Evolutionary conservation across 1,140 invertebrate species (phyloP).

Genomic region (Lepidurus couesii): DNA sequence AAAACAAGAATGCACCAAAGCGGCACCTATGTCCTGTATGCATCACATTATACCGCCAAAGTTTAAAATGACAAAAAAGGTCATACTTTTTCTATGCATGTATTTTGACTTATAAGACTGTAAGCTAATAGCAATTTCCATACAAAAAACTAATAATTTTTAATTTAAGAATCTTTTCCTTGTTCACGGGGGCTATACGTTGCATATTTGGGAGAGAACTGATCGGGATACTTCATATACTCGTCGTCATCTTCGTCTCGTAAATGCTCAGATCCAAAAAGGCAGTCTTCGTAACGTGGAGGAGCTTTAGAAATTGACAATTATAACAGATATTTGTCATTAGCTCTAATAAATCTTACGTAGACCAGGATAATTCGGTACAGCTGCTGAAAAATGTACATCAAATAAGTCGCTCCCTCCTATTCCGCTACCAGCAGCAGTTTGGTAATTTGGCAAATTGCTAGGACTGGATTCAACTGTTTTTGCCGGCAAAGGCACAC

Average conservation of each 20-base stretch:
- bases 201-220: no score
- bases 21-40: background rate
- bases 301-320: conserved; percentile 25
- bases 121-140: no score
- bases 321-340: background rate
- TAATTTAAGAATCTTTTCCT: no score
- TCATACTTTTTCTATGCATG: no score
- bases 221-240: no score
- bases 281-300: conserved; percentile 24
- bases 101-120: no score
- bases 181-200: no score
- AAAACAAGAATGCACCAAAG: background rate
- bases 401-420: background rate
- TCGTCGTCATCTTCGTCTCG: background rate
- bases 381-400: conserved; percentile 16
- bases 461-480: no score
- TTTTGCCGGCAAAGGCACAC: no score
- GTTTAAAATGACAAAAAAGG: background rate
- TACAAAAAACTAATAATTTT: no score
- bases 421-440: background rate
- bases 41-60: background rate
- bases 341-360: conserved; percentile 19
- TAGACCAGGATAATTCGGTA: conserved; percentile 27
- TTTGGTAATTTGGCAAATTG: background rate
- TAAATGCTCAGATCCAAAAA: background rate